Base-by-base conservation (phyloP, 2,888 invertebrate species). In the Heliconius aoede region DNA sequence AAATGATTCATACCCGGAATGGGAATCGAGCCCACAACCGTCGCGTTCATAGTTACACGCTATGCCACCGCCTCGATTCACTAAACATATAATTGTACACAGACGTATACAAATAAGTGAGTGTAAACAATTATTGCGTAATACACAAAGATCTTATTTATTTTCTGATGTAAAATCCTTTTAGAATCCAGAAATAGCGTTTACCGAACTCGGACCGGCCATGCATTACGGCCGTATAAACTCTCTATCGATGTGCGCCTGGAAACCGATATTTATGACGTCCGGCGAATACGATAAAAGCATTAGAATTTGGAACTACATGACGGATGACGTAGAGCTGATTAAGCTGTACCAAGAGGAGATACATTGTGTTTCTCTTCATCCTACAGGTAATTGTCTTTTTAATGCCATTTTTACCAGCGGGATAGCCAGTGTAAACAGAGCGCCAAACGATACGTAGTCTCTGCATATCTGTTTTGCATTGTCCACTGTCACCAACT, bases 231-330 rank as follows among this genome's bases (percentile, higher is more conserved):
- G 97, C 0, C 95, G 96, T 15, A 97, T 99, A 64, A 96, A 96
- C 62, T 96, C 97, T 5, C 90, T 99, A 55, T 97, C 98, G 3
- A 95, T 97, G 81, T 98, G 99, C 86, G 95, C 97, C 1, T 97
- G 99, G 97, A 98, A 98, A 87, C 97, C 98, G 0, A 96, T 98
- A 75, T 96, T 98, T 79, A 96, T 98, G 91, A 98, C 99, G 0
- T 94, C 96, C 4, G 97, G 97, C 65, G 95, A 96, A 79, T 92
- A 95, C 69, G 99, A 99, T 88, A 96, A 97, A 82, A 98, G 97
- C 58, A 96, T 99, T 71, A 95, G 98, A 73, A 95, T 99, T 67
- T 99, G 99, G 99, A 98, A 99, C 87, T 99, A 98, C 87, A 97
- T 98, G 90, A 97, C 96, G 0, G 96, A 97, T 86, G 97, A 95